phyloP scores from a whole-genome alignment of 2,797 vertebrate genomes.

The Psittacula derbiana region DNA sequence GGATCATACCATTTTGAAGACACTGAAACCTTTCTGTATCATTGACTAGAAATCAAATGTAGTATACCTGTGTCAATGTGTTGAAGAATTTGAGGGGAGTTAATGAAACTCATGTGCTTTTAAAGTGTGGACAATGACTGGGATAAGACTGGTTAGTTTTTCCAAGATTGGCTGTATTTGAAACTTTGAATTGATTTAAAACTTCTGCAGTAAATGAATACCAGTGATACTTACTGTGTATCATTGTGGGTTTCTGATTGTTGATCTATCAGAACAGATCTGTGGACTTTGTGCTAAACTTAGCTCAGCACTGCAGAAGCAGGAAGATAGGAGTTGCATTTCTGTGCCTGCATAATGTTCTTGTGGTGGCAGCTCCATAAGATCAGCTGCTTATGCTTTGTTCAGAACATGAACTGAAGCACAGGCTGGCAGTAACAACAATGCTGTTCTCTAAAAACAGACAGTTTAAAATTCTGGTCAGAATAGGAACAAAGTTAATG shows the following conservation, averaged over 20 bases:
- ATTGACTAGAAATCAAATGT: background rate
- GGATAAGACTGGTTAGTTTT: background rate
- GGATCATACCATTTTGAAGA: background rate
- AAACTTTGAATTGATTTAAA: background rate
- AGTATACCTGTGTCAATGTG: accelerated
- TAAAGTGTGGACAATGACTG: accelerated
- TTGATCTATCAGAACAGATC: background rate
- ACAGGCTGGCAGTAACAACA: background rate
- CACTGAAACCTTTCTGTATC: background rate
- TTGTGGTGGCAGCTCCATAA: accelerated
- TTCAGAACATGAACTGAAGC: background rate
- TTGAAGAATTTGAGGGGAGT: background rate
- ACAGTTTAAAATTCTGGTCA: background rate
- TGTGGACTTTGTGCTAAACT: background rate
- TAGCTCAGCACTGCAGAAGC: accelerated
- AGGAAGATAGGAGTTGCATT: accelerated
- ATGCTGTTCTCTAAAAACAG: background rate
- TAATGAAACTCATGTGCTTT: background rate
- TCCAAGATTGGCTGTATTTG: background rate
- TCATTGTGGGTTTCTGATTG: background rate
- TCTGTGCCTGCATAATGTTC: background rate
- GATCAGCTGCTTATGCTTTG: background rate
- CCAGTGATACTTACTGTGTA: background rate
- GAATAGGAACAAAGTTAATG: background rate
- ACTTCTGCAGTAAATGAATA: background rate